phyloP scores from a whole-genome alignment of 2,797 vertebrate genomes.

The Enteromius anoplus region DNA sequence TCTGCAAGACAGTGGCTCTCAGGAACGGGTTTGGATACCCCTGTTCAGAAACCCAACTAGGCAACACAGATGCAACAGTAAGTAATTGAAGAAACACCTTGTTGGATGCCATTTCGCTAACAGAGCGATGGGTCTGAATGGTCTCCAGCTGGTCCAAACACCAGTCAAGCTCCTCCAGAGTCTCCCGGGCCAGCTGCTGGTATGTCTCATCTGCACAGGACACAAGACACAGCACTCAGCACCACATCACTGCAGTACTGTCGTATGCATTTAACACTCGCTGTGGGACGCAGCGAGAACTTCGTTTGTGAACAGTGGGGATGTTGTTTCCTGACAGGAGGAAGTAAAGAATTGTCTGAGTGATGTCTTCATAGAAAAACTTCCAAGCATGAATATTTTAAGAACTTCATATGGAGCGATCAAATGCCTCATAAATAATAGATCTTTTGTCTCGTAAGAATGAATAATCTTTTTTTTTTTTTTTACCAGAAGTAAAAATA shows the following conservation, averaged over 20 bases:
- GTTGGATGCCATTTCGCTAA: slow-evolving; percentile 86
- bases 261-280: slow-evolving; percentile 29
- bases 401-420: slow-evolving; percentile 40
- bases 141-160: slow-evolving; percentile 88
- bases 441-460: slow-evolving; percentile 6
- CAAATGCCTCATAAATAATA: slow-evolving; percentile 40
- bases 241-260: slow-evolving; percentile 10
- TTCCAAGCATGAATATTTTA: slow-evolving; percentile 40
- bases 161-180: slow-evolving; percentile 88
- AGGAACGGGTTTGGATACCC: neutral
- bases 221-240: slow-evolving; percentile 26
- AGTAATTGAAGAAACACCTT: slow-evolving; percentile 70
- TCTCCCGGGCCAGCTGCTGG: slow-evolving; percentile 87
- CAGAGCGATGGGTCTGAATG: slow-evolving; percentile 84
- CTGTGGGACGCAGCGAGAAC: slow-evolving; percentile 10
- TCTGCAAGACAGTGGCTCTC: neutral
- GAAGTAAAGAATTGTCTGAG: slow-evolving; percentile 29
- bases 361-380: slow-evolving; percentile 30
- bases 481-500: neutral
- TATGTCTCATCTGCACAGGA: slow-evolving; percentile 82
- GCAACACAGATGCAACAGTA: slow-evolving; percentile 2
- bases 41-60: neutral
- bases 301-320: slow-evolving; percentile 30
- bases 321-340: slow-evolving; percentile 5
- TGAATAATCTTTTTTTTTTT: slow-evolving; percentile 14